phyloP scores from a whole-genome alignment of 2,113 vertebrate species.

The Tetrao urogallus region DNA sequence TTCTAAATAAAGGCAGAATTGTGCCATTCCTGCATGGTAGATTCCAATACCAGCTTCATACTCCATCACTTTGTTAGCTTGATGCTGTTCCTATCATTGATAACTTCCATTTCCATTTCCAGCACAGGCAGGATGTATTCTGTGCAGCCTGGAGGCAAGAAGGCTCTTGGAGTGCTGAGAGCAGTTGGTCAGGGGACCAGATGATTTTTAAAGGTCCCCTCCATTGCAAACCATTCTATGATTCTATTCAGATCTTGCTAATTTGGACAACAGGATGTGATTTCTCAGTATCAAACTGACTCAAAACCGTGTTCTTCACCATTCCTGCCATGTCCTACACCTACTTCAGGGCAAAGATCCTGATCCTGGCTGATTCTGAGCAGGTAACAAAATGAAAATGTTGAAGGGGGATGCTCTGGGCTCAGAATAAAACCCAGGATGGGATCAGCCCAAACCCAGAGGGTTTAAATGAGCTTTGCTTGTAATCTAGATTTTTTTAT shows the following conservation, averaged over 20 bases:
- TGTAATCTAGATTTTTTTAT: not conserved
- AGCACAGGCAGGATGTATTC: not conserved
- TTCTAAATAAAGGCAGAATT: not conserved
- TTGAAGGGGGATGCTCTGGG: not conserved
- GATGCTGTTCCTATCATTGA: not conserved
- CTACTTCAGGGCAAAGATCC: not conserved
- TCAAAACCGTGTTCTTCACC: not conserved
- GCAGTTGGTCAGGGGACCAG: no score
- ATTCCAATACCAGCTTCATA: not conserved
- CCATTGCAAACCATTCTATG: no score
- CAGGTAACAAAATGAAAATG: not conserved
- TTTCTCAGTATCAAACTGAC: not conserved
- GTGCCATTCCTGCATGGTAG: not conserved
- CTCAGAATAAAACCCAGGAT: not conserved
- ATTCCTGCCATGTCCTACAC: not conserved
- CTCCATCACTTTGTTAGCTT: not conserved
- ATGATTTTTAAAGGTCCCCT: no score
- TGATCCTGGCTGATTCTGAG: not conserved
- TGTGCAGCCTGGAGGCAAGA: not conserved
- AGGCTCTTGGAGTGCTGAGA: not conserved
- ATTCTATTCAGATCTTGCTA: not conserved
- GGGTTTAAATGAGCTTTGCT: not conserved
- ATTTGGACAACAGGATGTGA: not conserved
- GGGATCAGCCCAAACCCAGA: not conserved
- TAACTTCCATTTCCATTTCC: not conserved